phyloP scores from a whole-genome alignment of 2,113 vertebrate species.

The Piprites chloris region DNA sequence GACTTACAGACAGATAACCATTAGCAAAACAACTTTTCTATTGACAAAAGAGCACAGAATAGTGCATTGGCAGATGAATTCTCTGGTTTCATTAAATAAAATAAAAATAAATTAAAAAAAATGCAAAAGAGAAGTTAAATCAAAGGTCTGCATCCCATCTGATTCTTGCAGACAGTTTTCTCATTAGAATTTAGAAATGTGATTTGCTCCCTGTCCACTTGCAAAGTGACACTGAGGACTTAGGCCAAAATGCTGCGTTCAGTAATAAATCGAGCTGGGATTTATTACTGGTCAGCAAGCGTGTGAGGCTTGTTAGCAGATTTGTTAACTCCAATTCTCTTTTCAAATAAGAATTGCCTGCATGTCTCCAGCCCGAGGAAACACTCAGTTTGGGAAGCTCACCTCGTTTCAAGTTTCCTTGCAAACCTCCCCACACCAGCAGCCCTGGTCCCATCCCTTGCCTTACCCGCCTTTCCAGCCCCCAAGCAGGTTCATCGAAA shows the following conservation, averaged over 20 bases:
- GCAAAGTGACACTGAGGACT: neutral
- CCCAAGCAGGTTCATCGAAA: conserved; percentile 34
- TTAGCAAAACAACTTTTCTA: conserved; percentile 89
- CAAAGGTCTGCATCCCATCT: neutral
- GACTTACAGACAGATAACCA: conserved; percentile 94
- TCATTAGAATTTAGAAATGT: neutral
- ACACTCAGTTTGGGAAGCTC: neutral
- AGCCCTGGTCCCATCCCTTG: neutral
- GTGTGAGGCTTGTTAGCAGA: neutral
- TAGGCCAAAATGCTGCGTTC: neutral
- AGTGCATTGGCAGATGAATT: conserved; percentile 72
- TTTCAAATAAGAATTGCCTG: neutral
- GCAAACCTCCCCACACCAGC: neutral
- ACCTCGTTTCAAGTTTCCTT: conserved; percentile 29
- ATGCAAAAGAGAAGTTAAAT: neutral
- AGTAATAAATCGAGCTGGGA: neutral
- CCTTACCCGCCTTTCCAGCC: neutral
- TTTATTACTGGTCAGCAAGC: neutral
- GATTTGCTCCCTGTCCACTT: neutral
- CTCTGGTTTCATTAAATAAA: conserved; percentile 36
- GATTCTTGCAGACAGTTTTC: neutral
- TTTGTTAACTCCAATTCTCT: neutral
- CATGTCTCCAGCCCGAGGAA: neutral
- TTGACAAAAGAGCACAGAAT: conserved; percentile 77
- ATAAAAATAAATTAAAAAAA: neutral